Evolutionary conservation across 2,888 invertebrate genomes (phyloP).

Genomic region (Heliconius ismenius): DNA sequence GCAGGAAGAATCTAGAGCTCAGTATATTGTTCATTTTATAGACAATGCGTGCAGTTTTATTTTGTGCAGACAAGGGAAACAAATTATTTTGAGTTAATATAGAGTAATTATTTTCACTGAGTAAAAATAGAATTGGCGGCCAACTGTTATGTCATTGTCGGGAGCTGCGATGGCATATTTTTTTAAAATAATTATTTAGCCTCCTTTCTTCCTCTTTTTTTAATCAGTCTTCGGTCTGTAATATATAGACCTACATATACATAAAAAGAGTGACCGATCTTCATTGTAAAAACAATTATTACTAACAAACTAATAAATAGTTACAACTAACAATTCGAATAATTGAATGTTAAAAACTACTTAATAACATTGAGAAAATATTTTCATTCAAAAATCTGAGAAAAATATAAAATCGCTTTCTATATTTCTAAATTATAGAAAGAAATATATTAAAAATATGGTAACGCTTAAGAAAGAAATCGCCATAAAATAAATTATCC

Average conservation of each 20-base stretch:
- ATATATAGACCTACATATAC: background rate
- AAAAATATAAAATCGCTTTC: background rate
- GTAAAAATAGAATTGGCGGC: background rate
- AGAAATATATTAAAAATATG: slow-evolving; percentile 8
- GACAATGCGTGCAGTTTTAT: background rate
- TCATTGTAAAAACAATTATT: background rate
- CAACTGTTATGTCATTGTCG: too few relatives aligned
- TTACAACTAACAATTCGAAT: background rate
- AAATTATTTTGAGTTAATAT: background rate
- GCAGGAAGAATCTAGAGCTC: background rate
- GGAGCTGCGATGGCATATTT: background rate
- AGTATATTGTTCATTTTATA: background rate
- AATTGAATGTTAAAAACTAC: background rate
- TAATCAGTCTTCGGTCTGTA: slow-evolving; percentile 4
- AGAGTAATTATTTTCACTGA: background rate
- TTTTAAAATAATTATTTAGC: background rate
- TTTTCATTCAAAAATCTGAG: background rate
- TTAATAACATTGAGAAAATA: background rate
- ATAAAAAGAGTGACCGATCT: background rate
- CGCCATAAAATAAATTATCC: slow-evolving; percentile 46
- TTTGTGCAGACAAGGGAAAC: background rate
- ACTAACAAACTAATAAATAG: slow-evolving; percentile 10
- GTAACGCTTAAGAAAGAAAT: background rate
- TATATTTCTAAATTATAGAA: background rate
- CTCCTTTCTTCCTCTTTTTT: background rate